These are phyloP conservation scores for Chondrilla cf. caribensis DNA, from an alignment of 37 sponge, comb jelly and placozoan genomes.

Conservation along the genomic window DNA sequence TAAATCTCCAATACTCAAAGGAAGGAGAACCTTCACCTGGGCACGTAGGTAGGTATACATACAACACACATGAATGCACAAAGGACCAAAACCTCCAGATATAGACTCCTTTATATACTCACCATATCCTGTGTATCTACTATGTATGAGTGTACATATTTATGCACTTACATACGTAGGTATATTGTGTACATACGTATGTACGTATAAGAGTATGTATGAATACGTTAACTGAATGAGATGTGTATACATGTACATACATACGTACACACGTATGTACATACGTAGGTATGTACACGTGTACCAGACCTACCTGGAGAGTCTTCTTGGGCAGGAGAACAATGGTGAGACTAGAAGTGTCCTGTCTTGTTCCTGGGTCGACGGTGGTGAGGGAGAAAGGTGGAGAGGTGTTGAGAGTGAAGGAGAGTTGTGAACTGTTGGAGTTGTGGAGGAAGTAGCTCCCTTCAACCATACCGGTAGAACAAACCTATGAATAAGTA, in stretches of 20 bases:
- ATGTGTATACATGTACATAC: no score
- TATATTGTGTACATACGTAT: not conserved
- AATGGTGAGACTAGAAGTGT: not conserved
- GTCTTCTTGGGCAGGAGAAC: not conserved
- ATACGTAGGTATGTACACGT: no score
- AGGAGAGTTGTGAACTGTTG: not conserved
- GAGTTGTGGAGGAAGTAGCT: not conserved
- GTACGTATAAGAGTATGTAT: not conserved
- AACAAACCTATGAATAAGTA: not conserved
- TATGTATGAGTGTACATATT: not conserved
- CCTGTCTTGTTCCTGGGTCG: constrained; percentile 2
- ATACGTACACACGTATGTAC: no score
- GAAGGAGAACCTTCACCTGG: not conserved
- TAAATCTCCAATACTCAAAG: not conserved
- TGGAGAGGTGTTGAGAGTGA: not conserved
- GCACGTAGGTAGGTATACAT: not conserved
- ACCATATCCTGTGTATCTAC: no score
- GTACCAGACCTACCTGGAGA: not conserved
- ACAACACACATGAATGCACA: not conserved
- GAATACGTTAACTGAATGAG: not conserved
- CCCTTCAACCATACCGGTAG: not conserved
- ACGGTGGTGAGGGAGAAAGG: not conserved
- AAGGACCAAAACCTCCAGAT: no score
- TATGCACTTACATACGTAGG: not conserved
- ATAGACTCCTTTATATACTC: no score